phyloP scores from a whole-genome alignment of 2,888 invertebrate genomes.

The Apotomis betuletana region DNA sequence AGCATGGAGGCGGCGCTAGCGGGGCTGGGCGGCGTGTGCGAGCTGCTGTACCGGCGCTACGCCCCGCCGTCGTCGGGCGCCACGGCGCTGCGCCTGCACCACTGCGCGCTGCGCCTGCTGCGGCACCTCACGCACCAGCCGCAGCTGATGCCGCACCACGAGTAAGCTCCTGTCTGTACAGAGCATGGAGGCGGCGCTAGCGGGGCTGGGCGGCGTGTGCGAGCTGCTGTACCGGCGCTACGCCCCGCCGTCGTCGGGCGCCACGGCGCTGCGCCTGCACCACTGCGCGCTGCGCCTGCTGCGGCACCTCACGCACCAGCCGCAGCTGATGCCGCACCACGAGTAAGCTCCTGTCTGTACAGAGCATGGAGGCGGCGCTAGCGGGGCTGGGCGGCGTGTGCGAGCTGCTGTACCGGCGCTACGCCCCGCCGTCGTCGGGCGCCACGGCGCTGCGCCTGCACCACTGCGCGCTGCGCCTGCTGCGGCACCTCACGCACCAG shows the following conservation, averaged over 20 bases:
- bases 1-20: conserved; percentile 43
- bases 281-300: conserved; percentile 85
- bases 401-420: conserved; percentile 53
- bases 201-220: not conserved
- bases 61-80: conserved; percentile 90
- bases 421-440: conserved; percentile 90
- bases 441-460: conserved; percentile 89
- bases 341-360: conserved; percentile 56
- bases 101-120: conserved; percentile 84
- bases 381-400: not conserved
- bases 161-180: conserved; percentile 53
- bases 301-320: conserved; percentile 76
- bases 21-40: not conserved
- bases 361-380: not conserved
- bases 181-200: conserved; percentile 43
- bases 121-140: conserved; percentile 76
- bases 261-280: conserved; percentile 89
- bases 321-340: conserved; percentile 58
- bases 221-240: conserved; percentile 63
- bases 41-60: conserved; percentile 65
- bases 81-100: conserved; percentile 88
- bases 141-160: conserved; percentile 59
- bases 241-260: conserved; percentile 90
- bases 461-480: conserved; percentile 84
- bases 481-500: conserved; percentile 79